Percentiles rank a stretch among this genome's conserved stretches.
phyloP scores from a whole-genome alignment of 2,797 vertebrate genomes.

The Syngnathus rostellatus region DNA sequence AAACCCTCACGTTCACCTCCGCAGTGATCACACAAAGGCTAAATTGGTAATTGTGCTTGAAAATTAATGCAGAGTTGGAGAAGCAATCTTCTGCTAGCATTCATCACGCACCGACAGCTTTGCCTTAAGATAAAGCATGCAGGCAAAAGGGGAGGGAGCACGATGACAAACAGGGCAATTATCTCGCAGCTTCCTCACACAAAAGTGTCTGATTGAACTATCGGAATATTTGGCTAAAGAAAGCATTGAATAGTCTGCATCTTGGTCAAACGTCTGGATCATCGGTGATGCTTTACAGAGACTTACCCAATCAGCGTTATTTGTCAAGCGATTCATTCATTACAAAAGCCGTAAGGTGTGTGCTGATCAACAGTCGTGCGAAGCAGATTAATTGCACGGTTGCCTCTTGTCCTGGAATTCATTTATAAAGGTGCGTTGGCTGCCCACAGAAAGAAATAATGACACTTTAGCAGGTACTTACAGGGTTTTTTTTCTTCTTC shows the following conservation, averaged over 20 bases:
- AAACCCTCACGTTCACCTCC: conserved; percentile 19
- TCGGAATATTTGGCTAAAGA: conserved; percentile 35
- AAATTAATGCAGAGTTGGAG: conserved; percentile 64
- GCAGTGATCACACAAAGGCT: conserved; percentile 22
- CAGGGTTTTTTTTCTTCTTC: neutral
- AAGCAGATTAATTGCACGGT: conserved; percentile 25
- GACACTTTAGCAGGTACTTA: conserved; percentile 16
- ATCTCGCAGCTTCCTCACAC: conserved; percentile 36
- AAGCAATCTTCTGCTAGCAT: conserved; percentile 48
- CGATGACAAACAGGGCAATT: conserved; percentile 63
- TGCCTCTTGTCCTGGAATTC: conserved; percentile 24
- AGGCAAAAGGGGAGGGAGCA: conserved; percentile 48
- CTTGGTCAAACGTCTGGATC: conserved; percentile 23
- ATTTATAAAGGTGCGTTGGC: conserved; percentile 34
- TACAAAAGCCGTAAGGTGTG: conserved; percentile 29
- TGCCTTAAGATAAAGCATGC: conserved; percentile 60
- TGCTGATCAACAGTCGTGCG: conserved; percentile 26
- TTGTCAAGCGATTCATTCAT: conserved; percentile 10
- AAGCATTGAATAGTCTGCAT: conserved; percentile 40
- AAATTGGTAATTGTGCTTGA: conserved; percentile 57
- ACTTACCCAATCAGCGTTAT: conserved; percentile 14
- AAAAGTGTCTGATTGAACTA: conserved; percentile 50
- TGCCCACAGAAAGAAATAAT: conserved; percentile 23
- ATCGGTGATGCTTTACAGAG: conserved; percentile 16
- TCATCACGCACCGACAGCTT: conserved; percentile 64